phyloP scores from a whole-genome alignment of 2,113 vertebrate species.

The Morone saxatilis region DNA sequence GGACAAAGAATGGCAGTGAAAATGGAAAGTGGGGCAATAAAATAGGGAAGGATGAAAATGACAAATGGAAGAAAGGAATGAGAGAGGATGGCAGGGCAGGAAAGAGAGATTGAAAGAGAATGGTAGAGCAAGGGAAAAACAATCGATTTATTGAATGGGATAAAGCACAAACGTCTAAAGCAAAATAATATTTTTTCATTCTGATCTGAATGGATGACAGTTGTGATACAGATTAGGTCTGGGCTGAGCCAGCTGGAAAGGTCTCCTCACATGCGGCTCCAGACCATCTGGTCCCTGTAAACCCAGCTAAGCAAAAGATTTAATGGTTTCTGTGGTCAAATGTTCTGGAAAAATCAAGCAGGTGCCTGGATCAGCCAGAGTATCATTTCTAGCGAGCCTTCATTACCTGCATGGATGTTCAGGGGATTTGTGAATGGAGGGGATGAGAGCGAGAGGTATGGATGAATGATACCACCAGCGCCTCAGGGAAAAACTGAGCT shows the following conservation, averaged over 20 bases:
- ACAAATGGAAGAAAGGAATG: constrained; percentile 28
- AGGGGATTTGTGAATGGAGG: constrained; percentile 32
- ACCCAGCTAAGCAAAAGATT: constrained; percentile 59
- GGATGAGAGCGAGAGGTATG: constrained; percentile 19
- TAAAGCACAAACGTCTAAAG: constrained; percentile 21
- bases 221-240: constrained; percentile 55
- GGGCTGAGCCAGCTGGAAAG: constrained; percentile 60
- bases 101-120: constrained; percentile 32
- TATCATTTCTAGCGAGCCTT: constrained; percentile 43
- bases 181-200: constrained; percentile 41
- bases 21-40: constrained; percentile 45
- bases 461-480: constrained; percentile 40
- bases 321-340: constrained; percentile 63
- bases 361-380: constrained; percentile 43
- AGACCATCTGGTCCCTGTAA: constrained; percentile 69
- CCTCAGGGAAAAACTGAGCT: constrained; percentile 41
- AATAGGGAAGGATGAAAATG: constrained; percentile 43
- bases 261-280: constrained; percentile 33
- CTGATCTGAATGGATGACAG: constrained; percentile 52
- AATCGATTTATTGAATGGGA: constrained; percentile 44
- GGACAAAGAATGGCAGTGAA: constrained; percentile 25
- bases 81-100: neutral
- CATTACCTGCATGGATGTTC: constrained; percentile 39
- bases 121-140: constrained; percentile 16
- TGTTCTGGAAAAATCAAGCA: constrained; percentile 64